Conservation (phyloP, 1,140 invertebrate genomes). For the Steinernema khuongi region DNA sequence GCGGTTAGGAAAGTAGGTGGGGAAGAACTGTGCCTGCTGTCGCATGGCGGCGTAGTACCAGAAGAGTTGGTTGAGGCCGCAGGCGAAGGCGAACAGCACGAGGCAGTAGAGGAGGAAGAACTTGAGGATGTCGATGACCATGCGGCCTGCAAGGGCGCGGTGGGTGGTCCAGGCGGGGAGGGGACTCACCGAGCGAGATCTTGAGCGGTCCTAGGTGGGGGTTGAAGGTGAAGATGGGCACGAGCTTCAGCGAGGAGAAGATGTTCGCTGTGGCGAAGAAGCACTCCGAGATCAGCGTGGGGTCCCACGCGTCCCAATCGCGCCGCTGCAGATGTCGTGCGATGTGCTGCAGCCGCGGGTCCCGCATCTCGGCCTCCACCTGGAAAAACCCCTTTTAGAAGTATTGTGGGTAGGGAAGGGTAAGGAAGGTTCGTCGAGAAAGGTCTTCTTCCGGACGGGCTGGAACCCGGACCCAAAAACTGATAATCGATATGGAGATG, state of each 20-base stretch:
- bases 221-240: conserved; percentile 98
- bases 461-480: no score
- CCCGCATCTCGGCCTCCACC: conserved; percentile 69
- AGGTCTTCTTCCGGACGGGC: no score
- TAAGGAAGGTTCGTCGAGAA: no score
- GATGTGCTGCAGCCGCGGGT: conserved; percentile 62
- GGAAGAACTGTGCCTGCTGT: conserved; percentile 67
- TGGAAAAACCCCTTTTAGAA: conserved; percentile 37
- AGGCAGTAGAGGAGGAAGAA: conserved; percentile 87
- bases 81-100: conserved; percentile 92
- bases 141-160: conserved; percentile 65
- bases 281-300: conserved; percentile 84
- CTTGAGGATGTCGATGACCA: conserved; percentile 87
- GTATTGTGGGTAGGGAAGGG: no score
- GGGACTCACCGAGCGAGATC: conserved; percentile 77
- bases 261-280: conserved; percentile 90
- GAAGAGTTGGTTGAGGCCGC: conserved; percentile 82
- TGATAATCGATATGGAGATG: conserved; percentile 11
- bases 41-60: conserved; percentile 96
- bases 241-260: conserved; percentile 87
- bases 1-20: not conserved
- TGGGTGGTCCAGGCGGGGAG: not conserved
- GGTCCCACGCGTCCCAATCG: conserved; percentile 85
- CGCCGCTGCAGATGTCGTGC: conserved; percentile 77
- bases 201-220: conserved; percentile 93